Base-by-base conservation (phyloP, 2,113 vertebrate genomes). In the Elephantulus edwardii region DNA sequence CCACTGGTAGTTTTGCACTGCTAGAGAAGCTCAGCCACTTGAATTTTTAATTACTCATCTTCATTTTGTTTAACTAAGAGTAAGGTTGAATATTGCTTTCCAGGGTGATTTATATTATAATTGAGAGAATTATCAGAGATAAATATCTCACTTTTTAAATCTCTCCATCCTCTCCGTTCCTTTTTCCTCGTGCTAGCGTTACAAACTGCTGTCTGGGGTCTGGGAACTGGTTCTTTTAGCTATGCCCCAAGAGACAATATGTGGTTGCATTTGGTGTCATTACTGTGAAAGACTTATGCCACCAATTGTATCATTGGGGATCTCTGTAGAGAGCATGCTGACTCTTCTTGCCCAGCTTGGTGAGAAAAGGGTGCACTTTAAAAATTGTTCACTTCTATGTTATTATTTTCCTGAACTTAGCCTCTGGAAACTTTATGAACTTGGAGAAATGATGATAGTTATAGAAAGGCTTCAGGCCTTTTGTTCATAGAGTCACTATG, bases 61-160 rank as follows among this genome's bases (percentile, higher is more conserved):
- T 83, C 30, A 56, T 76, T 89, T 86, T 86, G 26, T 79, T 89
- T 70, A 83, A 3, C 26, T 60, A 64, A 60, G 50, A 19, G 52
- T 78, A 33, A 83, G 52, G 84, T 86, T 80, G 83, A 88, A 28
- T 79, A 33, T 19, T 84, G 11, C 75, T 76, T 83, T 89, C 8
- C 60, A 79, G 62, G 40, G 40, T 91, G 64, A 86, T 75, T 83
- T 76, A 20, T 82, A 88, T 66, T 90, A n/a, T 88, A 22, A 42
- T 74, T 84, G 38, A 35, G 58, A 74, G 83, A 74, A 56, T 91
- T 89, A 75, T 50, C 58, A 52, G 71, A 86, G 66, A 50, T 83
- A 79, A 86, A 40, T 50, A 52, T 88, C 74, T 52, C 52, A 83
- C 40, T 92, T 94, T n/a, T n/a, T n/a, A n/a, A n/a, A n/a, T n/a